Conservation (phyloP, 2,888 invertebrate genomes). For the Augochlorella aurata region DNA sequence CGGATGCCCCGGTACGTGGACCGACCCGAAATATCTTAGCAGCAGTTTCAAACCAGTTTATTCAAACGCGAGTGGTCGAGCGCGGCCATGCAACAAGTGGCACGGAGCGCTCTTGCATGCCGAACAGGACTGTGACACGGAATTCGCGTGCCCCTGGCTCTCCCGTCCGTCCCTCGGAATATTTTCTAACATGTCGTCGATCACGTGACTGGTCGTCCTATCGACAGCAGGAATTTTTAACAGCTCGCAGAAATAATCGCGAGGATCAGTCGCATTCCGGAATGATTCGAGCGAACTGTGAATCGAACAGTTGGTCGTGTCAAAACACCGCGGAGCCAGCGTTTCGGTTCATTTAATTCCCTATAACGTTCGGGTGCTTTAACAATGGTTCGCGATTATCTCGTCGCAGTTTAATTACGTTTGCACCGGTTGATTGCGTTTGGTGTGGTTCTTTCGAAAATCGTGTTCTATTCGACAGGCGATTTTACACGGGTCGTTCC, state of each 20-base stretch:
- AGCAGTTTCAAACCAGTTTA: slow-evolving; percentile 55
- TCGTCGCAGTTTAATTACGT: neutral
- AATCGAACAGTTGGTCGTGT: neutral
- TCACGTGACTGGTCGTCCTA: slow-evolving; percentile 52
- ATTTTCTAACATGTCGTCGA: slow-evolving; percentile 46
- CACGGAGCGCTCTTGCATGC: slow-evolving; percentile 71
- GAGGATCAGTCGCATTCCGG: neutral
- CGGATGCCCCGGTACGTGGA: slow-evolving; percentile 71
- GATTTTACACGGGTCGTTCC: slow-evolving; percentile 11
- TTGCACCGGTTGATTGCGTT: neutral
- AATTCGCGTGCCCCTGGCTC: slow-evolving; percentile 24
- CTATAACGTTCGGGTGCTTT: neutral
- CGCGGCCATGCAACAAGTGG: slow-evolving; percentile 76
- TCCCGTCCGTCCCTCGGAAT: slow-evolving; percentile 24
- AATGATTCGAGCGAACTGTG: neutral
- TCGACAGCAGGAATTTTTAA: slow-evolving; percentile 17
- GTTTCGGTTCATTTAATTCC: neutral
- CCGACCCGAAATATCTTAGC: slow-evolving; percentile 44
- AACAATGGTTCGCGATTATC: no score
- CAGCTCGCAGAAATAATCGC: neutral
- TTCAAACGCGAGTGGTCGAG: slow-evolving; percentile 66
- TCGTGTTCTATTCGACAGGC: neutral
- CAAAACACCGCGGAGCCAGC: neutral
- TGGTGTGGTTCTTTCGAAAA: neutral
- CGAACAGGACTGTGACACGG: slow-evolving; percentile 50